Conservation (phyloP, 2,113 vertebrate genomes). For the Ochotona princeps region DNA sequence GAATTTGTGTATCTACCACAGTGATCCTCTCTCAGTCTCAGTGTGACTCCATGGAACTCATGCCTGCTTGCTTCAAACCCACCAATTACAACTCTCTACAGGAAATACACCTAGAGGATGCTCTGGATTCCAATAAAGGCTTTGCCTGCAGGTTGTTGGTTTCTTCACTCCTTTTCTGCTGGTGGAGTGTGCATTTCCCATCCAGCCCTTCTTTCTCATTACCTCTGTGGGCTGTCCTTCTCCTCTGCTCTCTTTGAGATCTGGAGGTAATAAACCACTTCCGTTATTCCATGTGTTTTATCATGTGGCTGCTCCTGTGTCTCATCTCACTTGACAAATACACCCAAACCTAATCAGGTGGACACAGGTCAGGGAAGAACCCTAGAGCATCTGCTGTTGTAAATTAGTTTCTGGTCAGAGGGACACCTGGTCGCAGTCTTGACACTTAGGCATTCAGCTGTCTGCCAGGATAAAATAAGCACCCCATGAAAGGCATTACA, state of each 20-base stretch:
- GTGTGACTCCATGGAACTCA: neutral
- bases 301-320: neutral
- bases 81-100: neutral
- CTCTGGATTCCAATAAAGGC: neutral
- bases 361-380: neutral
- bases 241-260: neutral
- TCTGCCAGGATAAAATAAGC: neutral
- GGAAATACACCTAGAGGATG: neutral
- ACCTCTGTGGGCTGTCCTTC: too few species aligned
- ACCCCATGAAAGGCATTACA: neutral
- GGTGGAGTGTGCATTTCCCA: neutral
- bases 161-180: neutral
- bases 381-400: neutral
- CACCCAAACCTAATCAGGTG: neutral
- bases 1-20: neutral
- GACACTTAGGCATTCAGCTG: neutral
- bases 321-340: neutral
- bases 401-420: neutral
- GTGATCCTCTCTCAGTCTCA: neutral
- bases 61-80: too few species aligned
- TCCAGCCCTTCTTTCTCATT: neutral
- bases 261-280: neutral
- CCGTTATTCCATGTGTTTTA: neutral
- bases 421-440: neutral
- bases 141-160: neutral